These are phyloP conservation scores for Pluvialis apricaria DNA, from an alignment of 2,113 vertebrate species.

Conservation along the genomic window DNA sequence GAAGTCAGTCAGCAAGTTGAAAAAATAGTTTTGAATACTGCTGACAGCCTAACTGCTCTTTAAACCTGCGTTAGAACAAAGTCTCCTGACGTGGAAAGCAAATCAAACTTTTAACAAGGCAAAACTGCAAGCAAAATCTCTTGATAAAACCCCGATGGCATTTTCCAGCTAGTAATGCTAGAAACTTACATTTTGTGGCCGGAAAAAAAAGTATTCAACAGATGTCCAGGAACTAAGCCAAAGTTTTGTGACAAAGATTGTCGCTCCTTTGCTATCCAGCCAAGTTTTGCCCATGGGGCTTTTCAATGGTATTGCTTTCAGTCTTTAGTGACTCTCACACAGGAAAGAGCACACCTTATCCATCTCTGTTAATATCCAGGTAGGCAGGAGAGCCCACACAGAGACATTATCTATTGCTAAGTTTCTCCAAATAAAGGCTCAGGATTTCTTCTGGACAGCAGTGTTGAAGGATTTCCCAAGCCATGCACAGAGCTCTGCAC, in stretches of 20 bases:
- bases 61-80: not conserved
- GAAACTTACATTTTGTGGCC: not conserved
- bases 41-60: not conserved
- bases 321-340: not conserved
- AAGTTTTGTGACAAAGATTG: not conserved
- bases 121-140: not conserved
- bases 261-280: not conserved
- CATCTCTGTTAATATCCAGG: not conserved
- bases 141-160: not conserved
- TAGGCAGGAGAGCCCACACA: not conserved
- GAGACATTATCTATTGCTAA: not conserved
- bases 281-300: not conserved
- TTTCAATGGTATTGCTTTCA: not conserved
- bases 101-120: conserved; percentile 18
- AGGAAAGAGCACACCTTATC: not conserved
- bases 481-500: not conserved
- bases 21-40: not conserved
- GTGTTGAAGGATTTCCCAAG: not conserved
- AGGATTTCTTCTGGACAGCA: not conserved
- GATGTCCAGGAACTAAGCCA: not conserved
- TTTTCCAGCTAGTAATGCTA: conserved; percentile 8
- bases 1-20: not conserved
- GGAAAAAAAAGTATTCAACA: not conserved
- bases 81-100: not conserved
- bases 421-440: not conserved